Evolutionary conservation across 1,140 invertebrate species (phyloP).

Genomic region (Condylostylus longicornis): DNA sequence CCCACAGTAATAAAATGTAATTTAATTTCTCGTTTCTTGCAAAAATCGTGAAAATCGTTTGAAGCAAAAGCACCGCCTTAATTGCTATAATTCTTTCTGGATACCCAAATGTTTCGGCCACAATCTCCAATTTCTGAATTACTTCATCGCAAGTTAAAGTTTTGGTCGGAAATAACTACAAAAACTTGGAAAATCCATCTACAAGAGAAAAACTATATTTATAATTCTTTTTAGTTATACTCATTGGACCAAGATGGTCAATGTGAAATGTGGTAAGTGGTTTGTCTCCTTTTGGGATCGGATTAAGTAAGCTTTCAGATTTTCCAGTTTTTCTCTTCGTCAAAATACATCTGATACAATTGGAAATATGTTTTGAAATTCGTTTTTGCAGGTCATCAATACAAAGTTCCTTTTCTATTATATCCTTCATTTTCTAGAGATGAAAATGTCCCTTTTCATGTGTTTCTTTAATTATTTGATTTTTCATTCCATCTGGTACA

Average conservation of each 20-base stretch:
- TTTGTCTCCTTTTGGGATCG: conserved; percentile 16
- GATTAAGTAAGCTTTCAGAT: conserved; percentile 22
- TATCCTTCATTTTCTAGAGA: conserved; percentile 23
- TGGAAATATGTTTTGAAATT: conserved; percentile 16
- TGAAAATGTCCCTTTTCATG: conserved; percentile 29
- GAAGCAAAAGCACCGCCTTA: too few species aligned
- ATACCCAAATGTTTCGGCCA: too few species aligned
- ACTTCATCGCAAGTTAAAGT: too few species aligned
- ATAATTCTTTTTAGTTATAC: too few species aligned
- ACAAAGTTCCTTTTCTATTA: conserved; percentile 26
- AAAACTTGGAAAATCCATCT: too few species aligned
- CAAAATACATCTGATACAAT: conserved; percentile 22
- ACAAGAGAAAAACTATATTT: too few species aligned
- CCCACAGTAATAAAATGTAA: too few species aligned
- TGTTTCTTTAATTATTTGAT: conserved; percentile 16
- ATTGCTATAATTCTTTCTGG: too few species aligned
- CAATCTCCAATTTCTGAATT: too few species aligned
- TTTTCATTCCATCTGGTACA: conserved; percentile 16
- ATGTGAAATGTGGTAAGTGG: conserved; percentile 12
- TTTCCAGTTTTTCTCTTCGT: conserved; percentile 20
- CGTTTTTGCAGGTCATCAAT: conserved; percentile 22
- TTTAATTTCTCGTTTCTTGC: too few species aligned
- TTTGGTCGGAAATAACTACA: too few species aligned
- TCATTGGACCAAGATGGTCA: conserved; percentile 13
- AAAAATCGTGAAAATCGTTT: too few species aligned